Evolutionary conservation across 2,113 vertebrate genomes (phyloP).

Genomic region (Oncorhynchus masou): DNA sequence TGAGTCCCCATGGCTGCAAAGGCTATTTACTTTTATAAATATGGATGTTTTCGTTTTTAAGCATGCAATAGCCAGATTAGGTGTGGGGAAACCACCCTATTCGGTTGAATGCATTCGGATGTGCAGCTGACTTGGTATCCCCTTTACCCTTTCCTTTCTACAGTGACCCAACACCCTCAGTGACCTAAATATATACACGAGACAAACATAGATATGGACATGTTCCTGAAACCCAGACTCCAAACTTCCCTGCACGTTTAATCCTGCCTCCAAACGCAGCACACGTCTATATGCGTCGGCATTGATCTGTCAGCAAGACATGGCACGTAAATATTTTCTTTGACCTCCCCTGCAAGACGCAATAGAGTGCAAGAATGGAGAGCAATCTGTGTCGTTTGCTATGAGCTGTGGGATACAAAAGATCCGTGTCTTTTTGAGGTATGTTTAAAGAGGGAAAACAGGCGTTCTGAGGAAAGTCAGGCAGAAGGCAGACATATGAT

Average conservation of each 20-base stretch:
- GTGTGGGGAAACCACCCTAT: slow-evolving; percentile 41
- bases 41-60: neutral
- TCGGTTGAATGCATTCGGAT: no score
- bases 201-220: slow-evolving; percentile 61
- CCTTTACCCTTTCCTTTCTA: slow-evolving; percentile 1
- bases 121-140: no score
- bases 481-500: slow-evolving; percentile 48
- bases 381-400: slow-evolving; percentile 6
- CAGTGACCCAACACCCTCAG: slow-evolving; percentile 59
- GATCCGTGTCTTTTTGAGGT: slow-evolving; percentile 29
- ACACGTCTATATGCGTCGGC: slow-evolving; percentile 36
- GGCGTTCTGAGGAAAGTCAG: slow-evolving; percentile 14
- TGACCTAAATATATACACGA: slow-evolving; percentile 60
- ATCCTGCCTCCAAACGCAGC: slow-evolving; percentile 45
- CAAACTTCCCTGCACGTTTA: slow-evolving; percentile 47
- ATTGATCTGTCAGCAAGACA: slow-evolving; percentile 37
- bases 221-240: slow-evolving; percentile 26
- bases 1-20: no score
- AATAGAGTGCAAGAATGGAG: slow-evolving; percentile 13
- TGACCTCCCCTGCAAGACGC: slow-evolving; percentile 30
- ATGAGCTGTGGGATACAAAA: slow-evolving; percentile 14
- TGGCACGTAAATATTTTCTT: slow-evolving; percentile 20
- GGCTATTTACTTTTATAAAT: neutral
- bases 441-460: slow-evolving; percentile 29
- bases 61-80: slow-evolving; percentile 21